Base-by-base conservation (phyloP, 2,888 invertebrate species). In the Nysson spinosus region DNA sequence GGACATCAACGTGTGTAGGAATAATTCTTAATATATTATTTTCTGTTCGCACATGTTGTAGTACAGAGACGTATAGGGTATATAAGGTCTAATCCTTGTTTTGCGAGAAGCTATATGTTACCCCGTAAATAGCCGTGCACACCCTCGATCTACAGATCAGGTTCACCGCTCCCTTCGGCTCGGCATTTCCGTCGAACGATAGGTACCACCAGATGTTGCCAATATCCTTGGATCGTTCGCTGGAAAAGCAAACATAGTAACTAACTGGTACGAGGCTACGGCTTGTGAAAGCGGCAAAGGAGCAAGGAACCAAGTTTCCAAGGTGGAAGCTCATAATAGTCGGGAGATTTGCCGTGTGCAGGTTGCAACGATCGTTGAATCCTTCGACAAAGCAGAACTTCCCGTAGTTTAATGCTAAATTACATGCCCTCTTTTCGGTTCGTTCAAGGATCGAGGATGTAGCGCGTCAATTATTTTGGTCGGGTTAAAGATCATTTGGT, bases 211-310 rank as follows among this genome's bases (percentile, higher is more conserved):
- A 69, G 72, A 76, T 74, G 77, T 75, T 77, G 77, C 74, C 74
- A 75, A 75, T 75, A 75, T 63, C 73, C 69, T 73, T 62, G 73
- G 73, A 72, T 70, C 77, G 75, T 47, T 74, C 54, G 64, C 58
- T 62, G 74, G 77, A 77, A 77, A 67, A 64, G 77, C 77, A 75
- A 76, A 76, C 74, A 76, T 17, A 55, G 65, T 55, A 52, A 62
- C 52, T 73, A 72, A 69, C 74, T 61, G 73, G 69, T 76, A 37
- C 55, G 60, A 44, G 58, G 52, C 30, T 37, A 40, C 39, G 56
- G 52, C 51, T 52, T 51, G 51, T 46, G 32, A 52, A 68, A 39
- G 61, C 54, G 40, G 64, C 76, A 74, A 72, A 74, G 73, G 64
- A 75, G 64, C 72, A 20, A 35, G 22, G 69, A 62, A 62, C 34